Conservation (phyloP, 2,888 invertebrate species). For the Horisme vitalbata region DNA sequence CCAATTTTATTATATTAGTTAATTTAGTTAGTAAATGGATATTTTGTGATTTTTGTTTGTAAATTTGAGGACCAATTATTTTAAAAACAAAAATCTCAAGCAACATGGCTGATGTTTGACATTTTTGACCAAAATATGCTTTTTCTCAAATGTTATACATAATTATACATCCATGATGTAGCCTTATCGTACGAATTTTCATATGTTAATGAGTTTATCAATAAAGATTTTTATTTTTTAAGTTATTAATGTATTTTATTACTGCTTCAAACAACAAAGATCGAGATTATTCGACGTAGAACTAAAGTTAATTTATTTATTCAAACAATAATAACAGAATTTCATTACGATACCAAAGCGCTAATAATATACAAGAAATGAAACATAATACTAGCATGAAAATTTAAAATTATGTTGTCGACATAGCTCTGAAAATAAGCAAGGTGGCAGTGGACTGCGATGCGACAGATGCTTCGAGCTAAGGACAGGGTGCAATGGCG, state of each 20-base stretch:
- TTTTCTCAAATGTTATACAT: constrained; percentile 33
- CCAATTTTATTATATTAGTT: constrained; percentile 15
- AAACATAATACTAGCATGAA: too few species aligned
- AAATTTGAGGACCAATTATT: constrained; percentile 50
- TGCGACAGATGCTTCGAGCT: too few species aligned
- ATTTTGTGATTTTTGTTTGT: constrained; percentile 20
- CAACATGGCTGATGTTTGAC: constrained; percentile 77
- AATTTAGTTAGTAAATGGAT: constrained; percentile 32
- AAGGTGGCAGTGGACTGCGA: too few species aligned
- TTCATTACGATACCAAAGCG: too few species aligned
- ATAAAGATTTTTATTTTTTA: constrained; percentile 77
- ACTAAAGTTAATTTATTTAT: too few species aligned
- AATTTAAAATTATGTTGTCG: too few species aligned
- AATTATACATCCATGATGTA: constrained; percentile 49
- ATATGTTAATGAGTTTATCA: constrained; percentile 69
- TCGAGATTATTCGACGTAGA: too few species aligned
- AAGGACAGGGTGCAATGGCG: too few species aligned
- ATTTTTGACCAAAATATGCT: constrained; percentile 58
- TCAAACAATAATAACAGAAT: too few species aligned
- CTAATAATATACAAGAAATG: too few species aligned
- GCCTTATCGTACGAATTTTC: constrained; percentile 58
- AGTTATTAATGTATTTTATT: constrained; percentile 58
- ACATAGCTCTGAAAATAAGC: too few species aligned
- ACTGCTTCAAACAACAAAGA: too few species aligned
- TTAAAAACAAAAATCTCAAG: constrained; percentile 73